Evolutionary conservation across 92 coral and sea anemone genomes (phyloP).

Genomic region (Montipora capitata): DNA sequence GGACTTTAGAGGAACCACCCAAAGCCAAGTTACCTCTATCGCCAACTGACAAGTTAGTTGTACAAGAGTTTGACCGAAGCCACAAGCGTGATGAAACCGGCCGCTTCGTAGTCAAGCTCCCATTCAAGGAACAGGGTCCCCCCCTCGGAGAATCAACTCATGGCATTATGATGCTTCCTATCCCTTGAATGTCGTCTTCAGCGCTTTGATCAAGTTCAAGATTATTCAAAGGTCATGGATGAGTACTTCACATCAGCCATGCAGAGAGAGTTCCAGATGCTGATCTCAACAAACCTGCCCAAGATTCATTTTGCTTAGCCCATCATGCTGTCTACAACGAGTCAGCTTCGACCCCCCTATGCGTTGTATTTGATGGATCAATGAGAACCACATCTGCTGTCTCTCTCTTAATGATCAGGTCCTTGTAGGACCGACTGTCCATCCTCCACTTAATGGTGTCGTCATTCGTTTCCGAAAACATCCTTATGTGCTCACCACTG

Average conservation of each 20-base stretch:
- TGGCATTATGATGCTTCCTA: slow-evolving; percentile 63
- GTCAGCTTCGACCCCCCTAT: slow-evolving; percentile 51
- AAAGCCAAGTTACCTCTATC: slow-evolving; percentile 43
- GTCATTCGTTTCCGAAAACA: slow-evolving; percentile 53
- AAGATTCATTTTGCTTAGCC: neutral
- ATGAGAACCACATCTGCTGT: slow-evolving; percentile 47
- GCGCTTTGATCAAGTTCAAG: neutral
- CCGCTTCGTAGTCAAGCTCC: slow-evolving; percentile 39
- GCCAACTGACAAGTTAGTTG: slow-evolving; percentile 43
- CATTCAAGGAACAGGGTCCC: slow-evolving; percentile 31
- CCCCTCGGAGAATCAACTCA: slow-evolving; percentile 52
- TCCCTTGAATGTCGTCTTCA: slow-evolving; percentile 67
- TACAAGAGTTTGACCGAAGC: slow-evolving; percentile 29
- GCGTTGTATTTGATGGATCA: slow-evolving; percentile 59
- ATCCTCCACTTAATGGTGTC: slow-evolving; percentile 47
- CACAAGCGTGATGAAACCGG: slow-evolving; percentile 33
- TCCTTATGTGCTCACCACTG: slow-evolving; percentile 60
- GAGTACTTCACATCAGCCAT: slow-evolving; percentile 57
- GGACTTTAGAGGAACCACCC: slow-evolving; percentile 60
- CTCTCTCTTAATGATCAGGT: slow-evolving; percentile 53
- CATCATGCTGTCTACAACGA: slow-evolving; percentile 65
- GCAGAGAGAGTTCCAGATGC: slow-evolving; percentile 61
- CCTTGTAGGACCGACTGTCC: slow-evolving; percentile 64
- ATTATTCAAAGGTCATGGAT: slow-evolving; percentile 24
- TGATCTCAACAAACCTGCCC: slow-evolving; percentile 30